Evolutionary conservation across 2,113 vertebrate species (phyloP), one percentile per base, ranked within the genome.

Genomic region (Barbus barbus): DNA sequence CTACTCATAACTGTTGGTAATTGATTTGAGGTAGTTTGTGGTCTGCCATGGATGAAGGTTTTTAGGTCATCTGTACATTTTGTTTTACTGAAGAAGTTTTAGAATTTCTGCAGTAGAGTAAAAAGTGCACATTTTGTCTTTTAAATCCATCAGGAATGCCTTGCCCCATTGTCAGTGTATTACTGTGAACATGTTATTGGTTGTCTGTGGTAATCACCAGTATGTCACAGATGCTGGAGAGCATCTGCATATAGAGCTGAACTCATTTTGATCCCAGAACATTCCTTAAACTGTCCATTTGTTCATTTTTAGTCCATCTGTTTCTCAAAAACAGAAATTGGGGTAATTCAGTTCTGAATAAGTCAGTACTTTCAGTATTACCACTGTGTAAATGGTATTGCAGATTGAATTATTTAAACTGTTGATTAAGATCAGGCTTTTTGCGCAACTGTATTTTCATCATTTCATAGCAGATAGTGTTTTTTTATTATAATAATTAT

Each of bases 311-410:
- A 22, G 6, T 22, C 51, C 11, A 41, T 41, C 22, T 72, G 22
- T 5, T 72, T 72, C 11, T 72, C 20, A 22, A 46, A 44, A 53
- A 20, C 51, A 53, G 53, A 56, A 9, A 56, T 56, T 56, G 2
- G 7, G 53, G n/a, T 56, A 56, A 53, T 7, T 46, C 9, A 53
- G 12, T 48, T 20, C 51, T 72, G 28, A 74, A 85, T 20, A 31
- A 22, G 20, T 22, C 20, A 75, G 31, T 26, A 79, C 46, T 36
- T 78, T 22, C 28, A 78, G 51, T 31, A 28, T 78, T 69, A n/a
- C 28, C 60, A 76, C 69, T 48, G 67, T 26, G 5, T 28, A 13
- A 81, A 36, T 56, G 33, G 36, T 71, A 65, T 84, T 76, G 11
- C 73, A 7, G 9, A 22, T 78, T 81, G 71, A 48, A 65, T 75